A percentile compares a stretch with the other conserved stretches of the same genome.
Evolutionary conservation across 2,888 invertebrate species (phyloP).

Genomic region (Acrobasis consociella): DNA sequence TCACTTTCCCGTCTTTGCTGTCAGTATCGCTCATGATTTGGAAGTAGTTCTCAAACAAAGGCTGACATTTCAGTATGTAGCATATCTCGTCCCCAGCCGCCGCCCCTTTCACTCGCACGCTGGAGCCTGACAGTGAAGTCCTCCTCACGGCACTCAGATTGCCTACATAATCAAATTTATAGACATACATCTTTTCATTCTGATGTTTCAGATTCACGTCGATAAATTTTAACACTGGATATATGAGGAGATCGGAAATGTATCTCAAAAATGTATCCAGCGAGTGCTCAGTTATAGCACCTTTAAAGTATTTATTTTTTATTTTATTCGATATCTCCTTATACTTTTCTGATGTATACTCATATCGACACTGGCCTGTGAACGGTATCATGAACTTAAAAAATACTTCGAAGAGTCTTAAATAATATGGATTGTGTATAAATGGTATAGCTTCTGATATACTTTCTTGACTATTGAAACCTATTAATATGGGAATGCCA

Average conservation of each 20-base stretch:
- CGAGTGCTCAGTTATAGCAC: conserved; percentile 52
- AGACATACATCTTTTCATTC: conserved; percentile 56
- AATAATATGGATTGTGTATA: conserved; percentile 58
- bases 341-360: conserved; percentile 53
- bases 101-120: conserved; percentile 62
- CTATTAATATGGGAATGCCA: conserved; percentile 68
- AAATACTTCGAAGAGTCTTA: conserved; percentile 53
- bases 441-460: conserved; percentile 72
- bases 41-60: conserved; percentile 61
- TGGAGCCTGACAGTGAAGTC: conserved; percentile 50
- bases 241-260: conserved; percentile 67
- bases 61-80: conserved; percentile 74
- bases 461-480: conserved; percentile 76
- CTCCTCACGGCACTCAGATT: conserved; percentile 63
- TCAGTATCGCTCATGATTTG: conserved; percentile 44
- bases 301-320: conserved; percentile 59
- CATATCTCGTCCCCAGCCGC: conserved; percentile 76
- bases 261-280: conserved; percentile 62
- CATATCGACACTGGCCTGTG: conserved; percentile 55
- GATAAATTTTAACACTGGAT: conserved; percentile 71
- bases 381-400: conserved; percentile 74
- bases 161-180: conserved; percentile 75
- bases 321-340: conserved; percentile 53
- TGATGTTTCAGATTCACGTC: conserved; percentile 46
- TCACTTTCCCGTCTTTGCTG: conserved; percentile 59